Evolutionary conservation across 2,888 invertebrate genomes (phyloP).

Genomic region (Stictocephala bisonia): DNA sequence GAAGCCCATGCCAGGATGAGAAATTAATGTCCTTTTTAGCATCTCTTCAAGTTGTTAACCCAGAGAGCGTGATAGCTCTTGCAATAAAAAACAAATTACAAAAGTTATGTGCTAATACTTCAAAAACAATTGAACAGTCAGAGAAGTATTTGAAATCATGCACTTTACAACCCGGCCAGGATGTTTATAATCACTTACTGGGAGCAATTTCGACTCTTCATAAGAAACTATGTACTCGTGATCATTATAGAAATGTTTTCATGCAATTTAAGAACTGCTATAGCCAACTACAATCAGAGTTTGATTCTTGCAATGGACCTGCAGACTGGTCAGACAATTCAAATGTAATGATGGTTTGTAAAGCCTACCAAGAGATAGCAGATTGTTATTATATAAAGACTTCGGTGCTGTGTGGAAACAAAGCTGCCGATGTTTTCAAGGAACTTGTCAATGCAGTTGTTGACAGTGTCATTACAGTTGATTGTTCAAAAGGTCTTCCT

Average conservation of each 20-base stretch:
- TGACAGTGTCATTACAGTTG: slow-evolving; percentile 37
- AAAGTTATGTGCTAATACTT: slow-evolving; percentile 3
- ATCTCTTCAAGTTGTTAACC: slow-evolving; percentile 20
- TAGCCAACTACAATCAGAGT: slow-evolving; percentile 21
- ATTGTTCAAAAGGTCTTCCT: too few relatives aligned
- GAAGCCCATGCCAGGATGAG: background rate
- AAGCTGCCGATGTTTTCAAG: slow-evolving; percentile 38
- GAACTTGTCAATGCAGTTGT: slow-evolving; percentile 23
- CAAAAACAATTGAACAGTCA: background rate
- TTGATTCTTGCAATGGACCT: slow-evolving; percentile 39
- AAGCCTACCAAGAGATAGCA: slow-evolving; percentile 33
- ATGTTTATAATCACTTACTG: background rate
- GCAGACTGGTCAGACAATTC: slow-evolving; percentile 40
- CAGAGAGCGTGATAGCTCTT: slow-evolving; percentile 34
- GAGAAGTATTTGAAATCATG: slow-evolving; percentile 8
- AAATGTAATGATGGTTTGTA: slow-evolving; percentile 1
- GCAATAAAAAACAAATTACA: slow-evolving; percentile 28
- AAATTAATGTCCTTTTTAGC: background rate
- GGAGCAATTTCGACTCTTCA: background rate
- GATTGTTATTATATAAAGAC: slow-evolving; percentile 39
- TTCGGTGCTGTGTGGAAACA: slow-evolving; percentile 25
- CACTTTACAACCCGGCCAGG: background rate
- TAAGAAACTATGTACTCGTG: slow-evolving; percentile 7
- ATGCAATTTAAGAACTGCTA: slow-evolving; percentile 27
- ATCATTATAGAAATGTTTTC: background rate